Evolutionary conservation across 2,888 invertebrate genomes (phyloP), one percentile per base, ranked within the genome.

Genomic region (Drosophila rellima): DNA sequence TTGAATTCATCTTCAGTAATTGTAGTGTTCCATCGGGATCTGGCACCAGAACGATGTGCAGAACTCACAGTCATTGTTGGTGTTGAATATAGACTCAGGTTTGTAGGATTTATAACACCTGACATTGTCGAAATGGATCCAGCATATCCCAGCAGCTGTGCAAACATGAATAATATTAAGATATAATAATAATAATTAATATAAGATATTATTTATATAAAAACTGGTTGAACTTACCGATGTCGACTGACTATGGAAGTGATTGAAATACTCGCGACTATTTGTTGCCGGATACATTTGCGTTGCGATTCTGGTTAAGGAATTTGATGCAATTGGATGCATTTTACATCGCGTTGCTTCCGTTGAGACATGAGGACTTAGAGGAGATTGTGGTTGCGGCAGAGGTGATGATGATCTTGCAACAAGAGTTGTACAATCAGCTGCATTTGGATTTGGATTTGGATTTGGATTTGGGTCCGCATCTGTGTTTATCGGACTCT

Each of bases 1-100:
- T 96, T 97, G 93, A 98, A 98, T 93, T 98, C 98, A 91, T 98
- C 98, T 91, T 98, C 98, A 89, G 97, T 93, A 81, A 98, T 98
- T 56, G 97, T 96, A 56, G 96, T 95, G 92, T 96, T 97, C 98
- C 98, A 98, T 90, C 98, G 95, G 70, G 92, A 80, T 80, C 96
- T 94, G 71, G 95, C 95, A 68, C 95, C 95, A 80, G 95, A 94
- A 77, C 96, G 94, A 72, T 96, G 95, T 78, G 95, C 68, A 2
- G 84, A 71, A 4, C 78, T 63, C 26, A 85, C 85, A 51, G 84
- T 74, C 74, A 95, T 95, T 83, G 95, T 94, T 79, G 94, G 94
- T 76, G 96, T 95, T 70, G 97, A 96, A 91, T 97, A 96, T 91
- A 97, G 94, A 92, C 96, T 96, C 91, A 97, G 94, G 91, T 97